phyloP scores from a whole-genome alignment of 2,797 vertebrate species.

The Picus viridis region DNA sequence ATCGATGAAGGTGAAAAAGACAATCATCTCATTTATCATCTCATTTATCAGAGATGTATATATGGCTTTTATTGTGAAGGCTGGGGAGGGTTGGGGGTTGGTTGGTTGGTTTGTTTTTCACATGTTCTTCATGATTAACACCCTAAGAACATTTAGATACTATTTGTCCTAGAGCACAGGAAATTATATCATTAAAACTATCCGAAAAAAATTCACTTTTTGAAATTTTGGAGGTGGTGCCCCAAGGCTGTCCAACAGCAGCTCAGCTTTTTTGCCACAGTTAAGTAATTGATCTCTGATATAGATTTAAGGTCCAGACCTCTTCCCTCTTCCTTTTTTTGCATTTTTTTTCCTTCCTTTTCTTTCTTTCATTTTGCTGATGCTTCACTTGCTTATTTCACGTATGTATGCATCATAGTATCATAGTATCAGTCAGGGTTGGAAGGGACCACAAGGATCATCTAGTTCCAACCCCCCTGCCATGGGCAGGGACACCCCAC shows the following conservation, averaged over 20 bases:
- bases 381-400: not conserved
- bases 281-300: conserved; percentile 4
- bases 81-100: not conserved
- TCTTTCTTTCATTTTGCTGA: not conserved
- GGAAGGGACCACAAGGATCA: too few relatives aligned
- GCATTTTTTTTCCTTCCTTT: not conserved
- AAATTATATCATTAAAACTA: not conserved
- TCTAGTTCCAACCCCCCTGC: too few relatives aligned
- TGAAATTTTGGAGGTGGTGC: not conserved
- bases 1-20: not conserved
- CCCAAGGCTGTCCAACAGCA: not conserved
- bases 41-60: not conserved
- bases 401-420: not conserved
- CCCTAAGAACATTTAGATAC: not conserved
- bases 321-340: not conserved
- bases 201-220: not conserved
- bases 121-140: not conserved
- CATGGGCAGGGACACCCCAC: too few relatives aligned
- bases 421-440: too few relatives aligned
- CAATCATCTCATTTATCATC: not conserved
- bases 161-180: not conserved
- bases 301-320: not conserved
- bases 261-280: not conserved
- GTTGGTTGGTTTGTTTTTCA: not conserved
- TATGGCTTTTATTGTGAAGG: not conserved